These are phyloP conservation scores for Malthinus seriepunctatus DNA, from an alignment of 2,888 invertebrate species.

Conservation along the genomic window DNA sequence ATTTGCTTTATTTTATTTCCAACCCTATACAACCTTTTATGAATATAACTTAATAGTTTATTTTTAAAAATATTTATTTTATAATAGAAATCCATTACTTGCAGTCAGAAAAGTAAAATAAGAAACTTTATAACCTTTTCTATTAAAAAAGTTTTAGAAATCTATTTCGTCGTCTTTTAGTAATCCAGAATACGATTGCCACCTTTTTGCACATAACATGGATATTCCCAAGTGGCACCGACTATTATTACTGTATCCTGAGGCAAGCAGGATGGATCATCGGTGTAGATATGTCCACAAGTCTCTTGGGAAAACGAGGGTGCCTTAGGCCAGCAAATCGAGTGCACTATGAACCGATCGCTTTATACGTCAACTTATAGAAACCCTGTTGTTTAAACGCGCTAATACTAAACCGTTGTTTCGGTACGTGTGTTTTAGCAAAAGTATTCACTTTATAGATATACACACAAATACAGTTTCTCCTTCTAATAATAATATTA, in stretches of 20 bases:
- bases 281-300: slow-evolving; percentile 30
- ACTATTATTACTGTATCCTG: slow-evolving; percentile 25
- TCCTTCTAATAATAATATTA: background rate
- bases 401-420: background rate
- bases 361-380: slow-evolving; percentile 28
- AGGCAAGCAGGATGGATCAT: slow-evolving; percentile 29
- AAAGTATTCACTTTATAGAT: slow-evolving; percentile 2
- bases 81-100: too few species aligned
- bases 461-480: background rate
- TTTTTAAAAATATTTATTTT: too few species aligned
- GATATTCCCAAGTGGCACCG: slow-evolving; percentile 23
- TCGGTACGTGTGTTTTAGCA: background rate
- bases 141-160: slow-evolving; percentile 3
- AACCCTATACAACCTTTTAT: too few species aligned
- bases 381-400: slow-evolving; percentile 18
- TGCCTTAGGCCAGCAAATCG: slow-evolving; percentile 26
- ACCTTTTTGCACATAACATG: slow-evolving; percentile 25
- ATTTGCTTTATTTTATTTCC: too few species aligned
- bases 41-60: too few species aligned
- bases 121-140: too few species aligned
- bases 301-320: slow-evolving; percentile 20
- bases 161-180: slow-evolving; percentile 19
- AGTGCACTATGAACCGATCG: slow-evolving; percentile 28
- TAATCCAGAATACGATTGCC: slow-evolving; percentile 18
- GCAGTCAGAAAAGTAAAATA: too few species aligned